Base-by-base conservation (phyloP, 2,797 vertebrate genomes). In the Danionella dracula region DNA sequence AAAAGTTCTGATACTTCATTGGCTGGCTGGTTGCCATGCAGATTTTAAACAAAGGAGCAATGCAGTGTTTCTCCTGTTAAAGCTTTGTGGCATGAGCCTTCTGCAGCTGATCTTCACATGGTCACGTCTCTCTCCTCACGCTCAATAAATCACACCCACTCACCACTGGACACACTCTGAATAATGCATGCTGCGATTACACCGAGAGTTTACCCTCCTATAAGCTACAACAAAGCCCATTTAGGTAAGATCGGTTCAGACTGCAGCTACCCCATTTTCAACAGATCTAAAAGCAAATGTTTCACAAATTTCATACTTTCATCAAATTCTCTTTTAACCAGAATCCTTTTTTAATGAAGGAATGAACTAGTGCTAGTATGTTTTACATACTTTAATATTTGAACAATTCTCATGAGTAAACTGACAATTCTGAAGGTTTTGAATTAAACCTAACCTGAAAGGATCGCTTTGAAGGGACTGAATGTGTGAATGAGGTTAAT, bases 131-230 rank as follows among this genome's bases (percentile, higher is more conserved):
- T n/a, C 38, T 5, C 10, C 61, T 64, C 38, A 3, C 42, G 38
- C 16, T 38, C 61, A 44, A 54, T 55, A 66, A 38, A 59, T 66
- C 38, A 65, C 61, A 38, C 45, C 38, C 61, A 71, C 48, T 21
- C 54, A 38, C 54, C 41, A 20, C 17, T 17, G 34, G 37, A 68
- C n/a, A n/a, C 66, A 44, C 37, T 13, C 38, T 59, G 48, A 66
- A 65, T 60, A 51, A 42, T 60, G 40, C 40, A 66, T 59, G 10
- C 42, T 17, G 42, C 32, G 20, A 21, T 48, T 35, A 53, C 11
- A 5, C 23, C 42, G 23, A 57, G 23, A 57, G 35, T 57, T 55
- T 57, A 57, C 53, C 38, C 38, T 38, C 38, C 20, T 40, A 17
- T 38, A 13, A 38, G 23, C 2, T 55, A 55, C 38, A 42, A 29